These are phyloP conservation scores for Colaptes auratus DNA, from an alignment of 2,113 vertebrate species.

Conservation along the genomic window DNA sequence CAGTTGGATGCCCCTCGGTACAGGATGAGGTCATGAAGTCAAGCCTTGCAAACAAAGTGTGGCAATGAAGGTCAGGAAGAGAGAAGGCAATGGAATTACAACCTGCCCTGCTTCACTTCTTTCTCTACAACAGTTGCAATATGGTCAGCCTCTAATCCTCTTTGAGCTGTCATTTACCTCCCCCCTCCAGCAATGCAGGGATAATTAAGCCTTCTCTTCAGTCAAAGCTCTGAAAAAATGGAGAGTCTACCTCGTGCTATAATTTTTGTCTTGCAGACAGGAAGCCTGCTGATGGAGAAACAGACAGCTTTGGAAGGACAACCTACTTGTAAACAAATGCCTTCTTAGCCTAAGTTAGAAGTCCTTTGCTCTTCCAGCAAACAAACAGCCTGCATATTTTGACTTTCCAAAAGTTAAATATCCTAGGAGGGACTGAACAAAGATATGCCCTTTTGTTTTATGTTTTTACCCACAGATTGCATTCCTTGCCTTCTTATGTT, in stretches of 20 bases:
- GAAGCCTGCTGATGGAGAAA: neutral
- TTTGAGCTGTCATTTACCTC: neutral
- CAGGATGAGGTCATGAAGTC: neutral
- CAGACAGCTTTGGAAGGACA: neutral
- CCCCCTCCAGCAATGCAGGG: neutral
- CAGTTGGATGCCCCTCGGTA: neutral
- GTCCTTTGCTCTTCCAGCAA: neutral
- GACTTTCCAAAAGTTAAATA: neutral
- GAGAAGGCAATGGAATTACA: neutral
- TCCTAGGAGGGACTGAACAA: neutral
- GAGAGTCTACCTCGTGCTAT: neutral
- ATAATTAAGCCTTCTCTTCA: neutral
- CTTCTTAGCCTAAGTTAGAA: neutral
- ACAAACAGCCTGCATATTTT: neutral
- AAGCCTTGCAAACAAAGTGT: neutral
- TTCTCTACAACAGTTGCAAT: neutral
- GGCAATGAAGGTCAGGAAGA: neutral
- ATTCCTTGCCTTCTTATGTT: neutral
- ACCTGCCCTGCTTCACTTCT: neutral
- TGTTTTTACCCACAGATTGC: neutral
- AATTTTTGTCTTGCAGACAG: neutral
- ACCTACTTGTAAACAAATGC: neutral
- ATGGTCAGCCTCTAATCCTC: neutral
- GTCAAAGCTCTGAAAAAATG: neutral
- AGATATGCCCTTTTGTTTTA: neutral